Evolutionary conservation across 2,113 vertebrate species (phyloP).

Genomic region (Toxotes chatareus): DNA sequence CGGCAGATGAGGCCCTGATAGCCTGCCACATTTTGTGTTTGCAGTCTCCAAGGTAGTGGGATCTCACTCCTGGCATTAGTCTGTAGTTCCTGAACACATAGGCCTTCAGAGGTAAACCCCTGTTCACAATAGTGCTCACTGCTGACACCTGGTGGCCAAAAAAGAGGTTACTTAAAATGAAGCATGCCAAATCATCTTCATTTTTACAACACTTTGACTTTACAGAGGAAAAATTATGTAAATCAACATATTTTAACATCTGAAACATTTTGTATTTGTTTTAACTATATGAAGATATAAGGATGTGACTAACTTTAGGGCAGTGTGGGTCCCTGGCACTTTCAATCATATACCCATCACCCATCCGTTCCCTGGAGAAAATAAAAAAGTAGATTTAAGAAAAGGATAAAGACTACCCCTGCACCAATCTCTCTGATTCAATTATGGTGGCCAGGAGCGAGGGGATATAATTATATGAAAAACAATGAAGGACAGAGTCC

Average conservation of each 20-base stretch:
- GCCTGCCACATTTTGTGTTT: constrained; percentile 97
- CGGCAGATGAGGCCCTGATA: constrained; percentile 95
- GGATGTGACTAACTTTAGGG: constrained; percentile 89
- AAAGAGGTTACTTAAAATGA: background rate
- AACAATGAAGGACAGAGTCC: background rate
- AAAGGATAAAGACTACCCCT: background rate
- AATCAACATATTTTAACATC: background rate
- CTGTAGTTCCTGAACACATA: constrained; percentile 97
- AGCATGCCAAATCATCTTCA: background rate
- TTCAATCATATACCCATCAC: constrained; percentile 93
- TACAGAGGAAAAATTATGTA: background rate
- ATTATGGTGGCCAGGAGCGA: background rate
- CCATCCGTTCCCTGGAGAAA: constrained; percentile 91
- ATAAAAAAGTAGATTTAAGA: constrained; percentile 11
- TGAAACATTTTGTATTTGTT: background rate
- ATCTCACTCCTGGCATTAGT: constrained; percentile 91
- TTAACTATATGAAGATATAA: background rate
- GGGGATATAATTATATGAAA: background rate
- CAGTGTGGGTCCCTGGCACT: constrained; percentile 91
- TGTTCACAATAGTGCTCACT: constrained; percentile 95
- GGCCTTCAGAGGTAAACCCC: constrained; percentile 93
- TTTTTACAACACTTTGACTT: background rate
- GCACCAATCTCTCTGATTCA: background rate
- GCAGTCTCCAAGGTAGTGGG: constrained; percentile 95
- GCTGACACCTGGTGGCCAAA: constrained; percentile 90